Evolutionary conservation across 2,888 invertebrate species (phyloP), one percentile per base, ranked within the genome.

Genomic region (Parapristionchus giblindavisi): DNA sequence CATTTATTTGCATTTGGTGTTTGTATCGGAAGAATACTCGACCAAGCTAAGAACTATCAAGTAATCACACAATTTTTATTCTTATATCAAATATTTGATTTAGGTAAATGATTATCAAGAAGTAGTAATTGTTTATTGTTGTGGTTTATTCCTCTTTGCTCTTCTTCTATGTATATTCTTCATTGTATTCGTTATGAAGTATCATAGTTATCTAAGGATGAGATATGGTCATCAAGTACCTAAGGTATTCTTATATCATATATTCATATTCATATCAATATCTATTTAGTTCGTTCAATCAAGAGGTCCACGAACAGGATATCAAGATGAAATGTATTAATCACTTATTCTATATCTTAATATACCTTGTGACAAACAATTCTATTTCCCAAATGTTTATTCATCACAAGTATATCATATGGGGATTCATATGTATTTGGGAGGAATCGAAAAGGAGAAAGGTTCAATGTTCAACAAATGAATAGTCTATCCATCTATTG

Each of bases 1-100:
- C 80, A 83, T 75, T 68, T 81, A 8, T 76, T 84, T 38, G 84
- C 78, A 27, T 84, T 84, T 65, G 84, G 80, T 77, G 80, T 82
- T 38, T 73, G 79, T 14, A 68, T 83, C 11, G 80, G 77, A 6
- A 58, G 82, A 5, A 78, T 83, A 52, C 77, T 82, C 1, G 70
- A 61, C 24, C 79, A 78, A 34, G 80, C 80, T n/a, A 82, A 80
- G 74, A 77, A 77, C 32, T 83, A 83, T 66, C 76, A 80, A 34
- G 66, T 66, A n/a, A n/a, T 24, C 17, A 40, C 4, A 40, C 34
- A 34, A 5, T 58, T 24, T 32, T 52, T 54, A n/a, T n/a, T 2
- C 6, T 8, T 14, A 65, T 24, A 24, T 6, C 17, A 65, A 40
- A 11, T 1, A 3, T 24, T 60, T 11, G 21, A 1, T 66, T 34